These are phyloP conservation scores for Chionis minor DNA, from an alignment of 2,113 vertebrate species.

Conservation along the genomic window DNA sequence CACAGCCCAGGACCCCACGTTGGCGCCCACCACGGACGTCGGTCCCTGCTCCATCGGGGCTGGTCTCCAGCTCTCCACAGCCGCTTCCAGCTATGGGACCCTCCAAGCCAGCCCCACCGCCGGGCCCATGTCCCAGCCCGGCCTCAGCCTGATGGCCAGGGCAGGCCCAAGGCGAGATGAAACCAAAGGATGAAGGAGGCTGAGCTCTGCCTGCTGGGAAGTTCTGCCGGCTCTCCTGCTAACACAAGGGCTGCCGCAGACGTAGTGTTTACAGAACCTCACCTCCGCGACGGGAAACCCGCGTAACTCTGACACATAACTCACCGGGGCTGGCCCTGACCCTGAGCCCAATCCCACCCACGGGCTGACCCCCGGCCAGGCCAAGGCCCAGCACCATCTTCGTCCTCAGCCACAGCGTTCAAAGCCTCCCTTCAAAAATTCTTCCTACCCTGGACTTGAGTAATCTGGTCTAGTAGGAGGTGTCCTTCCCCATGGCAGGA, in stretches of 20 bases:
- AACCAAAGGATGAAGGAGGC: background rate
- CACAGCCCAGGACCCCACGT: too few relatives aligned
- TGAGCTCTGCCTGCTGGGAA: background rate
- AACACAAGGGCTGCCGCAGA: background rate
- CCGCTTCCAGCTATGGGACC: background rate
- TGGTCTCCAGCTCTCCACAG: background rate
- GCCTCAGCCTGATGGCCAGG: background rate
- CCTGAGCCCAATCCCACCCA: too few relatives aligned
- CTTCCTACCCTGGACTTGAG: too few relatives aligned
- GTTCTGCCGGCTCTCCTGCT: background rate
- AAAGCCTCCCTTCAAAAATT: too few relatives aligned
- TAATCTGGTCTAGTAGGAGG: too few relatives aligned
- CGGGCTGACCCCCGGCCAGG: too few relatives aligned
- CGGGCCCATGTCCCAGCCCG: fast-evolving
- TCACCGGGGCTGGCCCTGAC: background rate
- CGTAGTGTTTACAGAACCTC: background rate
- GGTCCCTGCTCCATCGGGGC: background rate
- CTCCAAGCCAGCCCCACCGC: background rate
- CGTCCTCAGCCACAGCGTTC: too few relatives aligned
- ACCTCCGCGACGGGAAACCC: background rate
- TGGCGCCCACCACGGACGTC: background rate
- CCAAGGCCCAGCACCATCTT: too few relatives aligned
- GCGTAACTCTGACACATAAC: background rate
- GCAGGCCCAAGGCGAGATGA: background rate
- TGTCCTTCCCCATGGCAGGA: too few relatives aligned